These are phyloP conservation scores for Halcyon smyrnensis DNA, from an alignment of 2,797 vertebrate species.

Conservation along the genomic window DNA sequence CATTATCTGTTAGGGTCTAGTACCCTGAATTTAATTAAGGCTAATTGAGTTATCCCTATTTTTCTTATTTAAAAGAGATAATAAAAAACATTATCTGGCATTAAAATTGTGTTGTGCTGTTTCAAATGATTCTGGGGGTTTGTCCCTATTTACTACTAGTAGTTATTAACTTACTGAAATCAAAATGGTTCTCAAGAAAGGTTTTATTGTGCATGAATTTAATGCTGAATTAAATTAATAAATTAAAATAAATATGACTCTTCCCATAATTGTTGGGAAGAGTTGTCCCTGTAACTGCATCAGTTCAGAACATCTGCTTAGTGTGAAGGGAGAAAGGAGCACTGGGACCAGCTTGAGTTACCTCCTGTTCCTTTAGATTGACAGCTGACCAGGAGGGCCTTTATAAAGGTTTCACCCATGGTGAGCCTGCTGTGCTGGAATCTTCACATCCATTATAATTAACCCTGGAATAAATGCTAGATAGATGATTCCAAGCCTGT, in stretches of 20 bases:
- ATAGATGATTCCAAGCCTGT: not conserved
- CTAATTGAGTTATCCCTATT: constrained; percentile 54
- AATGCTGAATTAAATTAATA: not conserved
- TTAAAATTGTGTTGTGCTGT: constrained; percentile 35
- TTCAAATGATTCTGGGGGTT: constrained; percentile 24
- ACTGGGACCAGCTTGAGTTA: not conserved
- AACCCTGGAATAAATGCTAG: not conserved
- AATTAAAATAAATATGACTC: not conserved
- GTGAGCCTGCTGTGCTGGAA: not conserved
- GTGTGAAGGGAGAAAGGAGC: not conserved
- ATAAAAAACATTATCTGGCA: constrained; percentile 27
- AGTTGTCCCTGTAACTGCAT: not conserved
- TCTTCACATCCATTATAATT: not conserved
- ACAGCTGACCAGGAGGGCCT: not conserved
- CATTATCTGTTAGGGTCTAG: constrained; percentile 38
- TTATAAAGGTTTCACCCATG: not conserved
- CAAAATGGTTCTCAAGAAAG: constrained; percentile 2
- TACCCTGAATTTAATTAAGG: constrained; percentile 52
- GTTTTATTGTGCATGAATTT: not conserved
- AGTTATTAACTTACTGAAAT: constrained; percentile 7
- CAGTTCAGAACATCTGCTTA: not conserved
- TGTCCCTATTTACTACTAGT: constrained; percentile 6
- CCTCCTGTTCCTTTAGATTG: not conserved
- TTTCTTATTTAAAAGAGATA: constrained; percentile 51
- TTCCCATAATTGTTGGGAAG: not conserved